Percentiles rank a stretch among this genome's conserved stretches.
Conservation (phyloP, 2,797 vertebrate genomes). For the Falco novaeseelandiae region DNA sequence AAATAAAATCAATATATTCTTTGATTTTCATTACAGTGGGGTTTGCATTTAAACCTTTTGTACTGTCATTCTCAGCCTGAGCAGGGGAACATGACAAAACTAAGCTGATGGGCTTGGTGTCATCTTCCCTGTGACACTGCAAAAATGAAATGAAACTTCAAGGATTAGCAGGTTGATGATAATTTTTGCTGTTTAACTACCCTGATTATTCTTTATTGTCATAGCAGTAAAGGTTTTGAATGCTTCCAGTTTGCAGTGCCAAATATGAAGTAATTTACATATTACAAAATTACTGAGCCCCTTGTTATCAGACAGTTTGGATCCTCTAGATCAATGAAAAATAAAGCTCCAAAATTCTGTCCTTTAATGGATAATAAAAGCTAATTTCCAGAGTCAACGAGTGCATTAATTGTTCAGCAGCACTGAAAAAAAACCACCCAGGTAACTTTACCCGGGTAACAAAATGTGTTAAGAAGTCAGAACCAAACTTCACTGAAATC, state of each 20-base stretch:
- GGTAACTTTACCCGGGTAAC: neutral
- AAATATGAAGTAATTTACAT: neutral
- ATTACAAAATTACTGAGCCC: neutral
- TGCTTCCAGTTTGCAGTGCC: neutral
- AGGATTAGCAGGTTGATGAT: neutral
- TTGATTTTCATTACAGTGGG: slow-evolving; percentile 51
- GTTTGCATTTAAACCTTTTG: neutral
- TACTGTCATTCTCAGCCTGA: neutral
- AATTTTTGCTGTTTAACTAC: neutral
- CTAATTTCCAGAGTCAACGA: neutral
- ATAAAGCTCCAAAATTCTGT: neutral
- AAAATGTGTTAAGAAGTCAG: neutral
- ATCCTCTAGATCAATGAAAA: neutral
- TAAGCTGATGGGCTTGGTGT: neutral
- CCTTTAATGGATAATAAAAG: neutral
- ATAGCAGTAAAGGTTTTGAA: neutral
- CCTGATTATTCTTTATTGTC: neutral
- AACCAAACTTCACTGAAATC: neutral
- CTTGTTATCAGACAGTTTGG: neutral
- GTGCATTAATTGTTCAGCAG: neutral
- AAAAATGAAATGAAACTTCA: neutral
- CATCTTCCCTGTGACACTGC: neutral
- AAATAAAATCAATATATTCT: slow-evolving; percentile 78
- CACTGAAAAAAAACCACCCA: rapidly evolving
- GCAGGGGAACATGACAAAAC: neutral